Evolutionary conservation across 2,113 vertebrate species (phyloP), one percentile per base, ranked within the genome.

Genomic region (Leucosticte australis): DNA sequence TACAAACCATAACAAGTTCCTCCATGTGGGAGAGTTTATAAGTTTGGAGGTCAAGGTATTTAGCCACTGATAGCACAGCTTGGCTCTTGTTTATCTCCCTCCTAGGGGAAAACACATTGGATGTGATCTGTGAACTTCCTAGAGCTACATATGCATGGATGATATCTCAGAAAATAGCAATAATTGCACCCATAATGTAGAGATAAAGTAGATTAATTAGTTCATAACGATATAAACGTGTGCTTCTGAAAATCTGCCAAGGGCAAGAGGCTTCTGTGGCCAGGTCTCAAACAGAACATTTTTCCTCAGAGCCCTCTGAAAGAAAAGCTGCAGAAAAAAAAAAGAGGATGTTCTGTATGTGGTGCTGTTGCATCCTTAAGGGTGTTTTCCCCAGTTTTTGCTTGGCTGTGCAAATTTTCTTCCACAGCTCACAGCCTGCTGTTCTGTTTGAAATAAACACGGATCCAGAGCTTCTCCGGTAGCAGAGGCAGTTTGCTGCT

Each of bases 1-100:
- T 39, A 83, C 64, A 86, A 89, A 65, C 79, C 64, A 42, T 67
- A 93, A 70, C 35, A 69, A 44, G 55, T 68, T 76, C n/a, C 41
- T 89, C 83, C 27, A 4, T 69, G 74, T 44, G 17, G 79, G 47
- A 50, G 77, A 81, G 63, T 83, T 89, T 68, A 60, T 52, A 33
- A 15, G 56, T 57, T 82, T 75, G 82, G 83, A 73, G 74, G 63
- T 68, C 5, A 14, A 75, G 93, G 53, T 52, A 42, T 44, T 22
- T 31, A 49, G 37, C 44, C 82, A 49, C 67, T 53, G 59, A 28
- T 53, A 27, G 10, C 26, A 18, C 53, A 37, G 57, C 80, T 63
- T 75, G 50, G 50, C 63, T 83, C 49, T 79, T 1, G 0, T 73
- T 92, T 89, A 1, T 73, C 53, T 91, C 20, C n/a, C 23, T 75